Conservation (phyloP, 1,140 invertebrate genomes). For the Gryllus bimaculatus region DNA sequence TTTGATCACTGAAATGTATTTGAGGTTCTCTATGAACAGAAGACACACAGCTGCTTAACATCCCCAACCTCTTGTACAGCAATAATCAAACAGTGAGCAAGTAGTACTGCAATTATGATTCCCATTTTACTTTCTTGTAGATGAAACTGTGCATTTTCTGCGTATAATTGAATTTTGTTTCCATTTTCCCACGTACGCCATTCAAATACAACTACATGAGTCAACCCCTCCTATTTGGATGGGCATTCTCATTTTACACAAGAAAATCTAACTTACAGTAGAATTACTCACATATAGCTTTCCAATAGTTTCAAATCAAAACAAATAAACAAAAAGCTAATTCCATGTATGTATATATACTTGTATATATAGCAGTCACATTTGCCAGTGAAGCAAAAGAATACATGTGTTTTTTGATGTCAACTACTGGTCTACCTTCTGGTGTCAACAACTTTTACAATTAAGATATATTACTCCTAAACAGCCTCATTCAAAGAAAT, state of each 20-base stretch:
- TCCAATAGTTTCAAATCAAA: background rate
- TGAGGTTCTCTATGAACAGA: background rate
- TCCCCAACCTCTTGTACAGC: background rate
- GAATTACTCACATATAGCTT: background rate
- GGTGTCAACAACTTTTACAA: background rate
- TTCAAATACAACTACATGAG: background rate
- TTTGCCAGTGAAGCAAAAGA: slow-evolving; percentile 4
- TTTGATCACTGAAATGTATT: background rate
- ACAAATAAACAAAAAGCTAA: slow-evolving; percentile 1
- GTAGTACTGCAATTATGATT: background rate
- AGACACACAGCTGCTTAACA: background rate
- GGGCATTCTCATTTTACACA: background rate
- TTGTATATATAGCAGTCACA: slow-evolving; percentile 5
- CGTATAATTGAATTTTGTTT: background rate
- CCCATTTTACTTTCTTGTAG: background rate
- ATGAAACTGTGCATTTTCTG: background rate
- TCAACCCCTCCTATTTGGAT: background rate
- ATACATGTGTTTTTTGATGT: background rate
- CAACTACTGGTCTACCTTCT: background rate
- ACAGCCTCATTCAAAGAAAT: background rate
- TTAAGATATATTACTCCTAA: slow-evolving; percentile 1
- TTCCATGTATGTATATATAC: background rate
- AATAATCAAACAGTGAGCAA: background rate
- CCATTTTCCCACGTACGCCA: background rate
- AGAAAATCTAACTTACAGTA: background rate